Conservation (phyloP, 37 sponge, comb jelly and placozoan species). For the Bolinopsis microptera region DNA sequence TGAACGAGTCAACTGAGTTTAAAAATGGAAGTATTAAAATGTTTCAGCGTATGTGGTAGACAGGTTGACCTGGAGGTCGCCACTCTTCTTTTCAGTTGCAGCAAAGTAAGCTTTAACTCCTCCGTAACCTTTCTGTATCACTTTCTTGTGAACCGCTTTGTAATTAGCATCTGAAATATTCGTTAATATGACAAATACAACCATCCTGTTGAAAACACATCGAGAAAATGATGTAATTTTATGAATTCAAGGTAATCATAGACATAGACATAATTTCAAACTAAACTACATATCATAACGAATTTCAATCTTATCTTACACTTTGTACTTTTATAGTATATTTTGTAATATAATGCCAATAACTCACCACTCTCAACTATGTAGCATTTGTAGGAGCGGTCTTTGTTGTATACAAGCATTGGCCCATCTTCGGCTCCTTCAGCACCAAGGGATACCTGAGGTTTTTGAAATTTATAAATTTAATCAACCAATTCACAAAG, state of each 20-base stretch:
- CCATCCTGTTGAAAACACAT: not conserved
- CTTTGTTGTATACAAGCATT: conserved; percentile 53
- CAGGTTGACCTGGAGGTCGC: conserved; percentile 15
- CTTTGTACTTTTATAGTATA: no score
- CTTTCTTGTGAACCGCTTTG: not conserved
- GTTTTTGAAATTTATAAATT: no score
- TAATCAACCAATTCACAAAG: no score
- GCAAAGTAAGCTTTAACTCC: conserved; percentile 61
- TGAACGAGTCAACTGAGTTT: no score
- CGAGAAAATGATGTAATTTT: not conserved
- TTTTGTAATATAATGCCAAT: no score
- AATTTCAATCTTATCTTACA: no score
- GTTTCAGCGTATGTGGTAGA: not conserved
- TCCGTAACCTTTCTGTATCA: conserved; percentile 27
- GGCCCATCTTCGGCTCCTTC: not conserved
- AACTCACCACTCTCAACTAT: not conserved
- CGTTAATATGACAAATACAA: not conserved
- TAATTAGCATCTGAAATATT: conserved; percentile 43
- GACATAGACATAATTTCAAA: no score
- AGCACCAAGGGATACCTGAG: not conserved
- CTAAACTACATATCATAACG: no score
- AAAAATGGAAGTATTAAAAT: no score
- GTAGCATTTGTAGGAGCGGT: not conserved
- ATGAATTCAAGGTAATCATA: not conserved
- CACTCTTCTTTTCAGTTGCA: not conserved